phyloP scores from a whole-genome alignment of 2,888 invertebrate species.

The Coronaproctus castanopsis region DNA sequence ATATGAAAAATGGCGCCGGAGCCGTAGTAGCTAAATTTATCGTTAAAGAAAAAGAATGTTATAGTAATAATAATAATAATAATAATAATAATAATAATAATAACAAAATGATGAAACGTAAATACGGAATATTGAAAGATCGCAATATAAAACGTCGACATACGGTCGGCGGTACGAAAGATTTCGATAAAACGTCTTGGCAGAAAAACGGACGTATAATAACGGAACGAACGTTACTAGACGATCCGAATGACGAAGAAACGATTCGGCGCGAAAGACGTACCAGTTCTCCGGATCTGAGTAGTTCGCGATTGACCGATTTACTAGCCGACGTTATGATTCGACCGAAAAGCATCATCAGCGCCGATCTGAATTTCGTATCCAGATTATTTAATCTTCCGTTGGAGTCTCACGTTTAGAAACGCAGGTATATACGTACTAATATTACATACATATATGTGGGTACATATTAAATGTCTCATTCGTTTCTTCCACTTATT shows the following conservation, averaged over 20 bases:
- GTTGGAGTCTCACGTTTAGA: conserved; percentile 37
- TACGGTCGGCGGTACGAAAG: conserved; percentile 84
- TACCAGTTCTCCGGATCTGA: conserved; percentile 40
- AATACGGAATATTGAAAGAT: conserved; percentile 51
- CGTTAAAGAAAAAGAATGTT: conserved; percentile 24
- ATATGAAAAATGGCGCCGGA: background rate
- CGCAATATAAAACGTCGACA: conserved; percentile 70
- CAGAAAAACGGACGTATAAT: too few relatives aligned
- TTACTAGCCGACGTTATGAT: conserved; percentile 17
- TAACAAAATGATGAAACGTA: conserved; percentile 41
- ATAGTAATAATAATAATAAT: too few relatives aligned
- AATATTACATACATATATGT: too few relatives aligned
- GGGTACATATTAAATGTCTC: too few relatives aligned
- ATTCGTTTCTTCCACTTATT: too few relatives aligned
- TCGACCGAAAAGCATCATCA: conserved; percentile 17
- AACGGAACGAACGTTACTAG: too few relatives aligned
- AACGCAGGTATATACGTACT: too few relatives aligned
- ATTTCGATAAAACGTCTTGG: conserved; percentile 46
- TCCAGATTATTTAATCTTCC: conserved; percentile 34
- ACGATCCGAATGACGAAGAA: conserved; percentile 22
- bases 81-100: too few relatives aligned
- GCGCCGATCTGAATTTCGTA: conserved; percentile 22
- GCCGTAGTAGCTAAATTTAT: background rate
- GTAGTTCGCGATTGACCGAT: conserved; percentile 21
- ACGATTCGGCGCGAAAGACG: conserved; percentile 31